Percentiles rank a stretch among this genome's conserved stretches.
Evolutionary conservation across 2,797 vertebrate genomes (phyloP).

Genomic region (Astyanax mexicanus): DNA sequence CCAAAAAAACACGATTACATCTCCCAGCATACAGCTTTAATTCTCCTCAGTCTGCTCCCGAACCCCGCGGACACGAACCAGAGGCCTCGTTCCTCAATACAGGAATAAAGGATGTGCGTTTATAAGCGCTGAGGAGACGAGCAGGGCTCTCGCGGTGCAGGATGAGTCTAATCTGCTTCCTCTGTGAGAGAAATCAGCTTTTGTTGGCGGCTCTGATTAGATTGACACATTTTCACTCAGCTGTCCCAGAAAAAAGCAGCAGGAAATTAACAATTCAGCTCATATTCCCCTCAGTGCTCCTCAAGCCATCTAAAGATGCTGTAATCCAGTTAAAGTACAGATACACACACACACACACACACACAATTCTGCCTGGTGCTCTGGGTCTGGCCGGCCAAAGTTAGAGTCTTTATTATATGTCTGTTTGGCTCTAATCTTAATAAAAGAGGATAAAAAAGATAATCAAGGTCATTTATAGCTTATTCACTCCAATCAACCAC

Average conservation of each 20-base stretch:
- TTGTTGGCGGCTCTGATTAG: slow-evolving; percentile 26
- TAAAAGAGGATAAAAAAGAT: background rate
- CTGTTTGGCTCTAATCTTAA: background rate
- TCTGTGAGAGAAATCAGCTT: slow-evolving; percentile 16
- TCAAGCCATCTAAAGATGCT: background rate
- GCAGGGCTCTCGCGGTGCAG: background rate
- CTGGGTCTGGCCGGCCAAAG: background rate
- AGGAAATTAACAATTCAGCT: slow-evolving; percentile 20
- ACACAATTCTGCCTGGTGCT: background rate
- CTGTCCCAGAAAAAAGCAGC: slow-evolving; percentile 24
- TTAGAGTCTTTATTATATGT: background rate
- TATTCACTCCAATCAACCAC: too few relatives aligned
- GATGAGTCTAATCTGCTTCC: slow-evolving; percentile 27
- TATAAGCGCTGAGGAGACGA: slow-evolving; percentile 1
- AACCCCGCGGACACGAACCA: background rate
- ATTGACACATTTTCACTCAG: slow-evolving; percentile 35
- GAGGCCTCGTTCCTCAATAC: slow-evolving; percentile 6
- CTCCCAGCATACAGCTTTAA: background rate
- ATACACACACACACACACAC: background rate
- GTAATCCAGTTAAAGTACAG: background rate
- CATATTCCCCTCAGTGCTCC: background rate
- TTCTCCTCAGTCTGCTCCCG: background rate
- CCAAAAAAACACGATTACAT: background rate
- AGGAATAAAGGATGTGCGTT: slow-evolving; percentile 17
- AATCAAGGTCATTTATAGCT: too few relatives aligned